phyloP scores from a whole-genome alignment of 2,888 invertebrate genomes.

The Ypsolopha scabrella region DNA sequence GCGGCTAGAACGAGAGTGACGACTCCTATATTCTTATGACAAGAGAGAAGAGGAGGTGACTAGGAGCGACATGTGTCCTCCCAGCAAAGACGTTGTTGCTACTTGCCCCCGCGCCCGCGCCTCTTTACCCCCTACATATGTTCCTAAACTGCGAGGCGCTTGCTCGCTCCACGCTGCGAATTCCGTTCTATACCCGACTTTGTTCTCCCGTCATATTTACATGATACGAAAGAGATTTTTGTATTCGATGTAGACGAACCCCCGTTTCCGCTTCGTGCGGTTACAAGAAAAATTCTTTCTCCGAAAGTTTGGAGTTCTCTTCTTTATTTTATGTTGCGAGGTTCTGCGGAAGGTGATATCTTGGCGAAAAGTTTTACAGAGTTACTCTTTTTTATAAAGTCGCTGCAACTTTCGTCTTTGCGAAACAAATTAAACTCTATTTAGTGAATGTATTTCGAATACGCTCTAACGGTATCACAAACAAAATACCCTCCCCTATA shows the following conservation, averaged over 20 bases:
- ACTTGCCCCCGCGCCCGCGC: constrained; percentile 15
- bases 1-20: constrained; percentile 5
- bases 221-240: constrained; percentile 45
- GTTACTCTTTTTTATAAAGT: neutral
- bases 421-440: neutral
- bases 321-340: neutral
- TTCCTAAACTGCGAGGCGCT: constrained; percentile 29
- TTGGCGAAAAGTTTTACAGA: neutral
- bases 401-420: neutral
- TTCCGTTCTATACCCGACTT: constrained; percentile 29
- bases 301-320: neutral
- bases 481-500: neutral
- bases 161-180: constrained; percentile 21
- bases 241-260: constrained; percentile 38
- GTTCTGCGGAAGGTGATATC: neutral
- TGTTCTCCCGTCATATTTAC: constrained; percentile 49
- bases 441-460: neutral
- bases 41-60: constrained; percentile 34
- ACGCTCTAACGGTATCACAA: neutral
- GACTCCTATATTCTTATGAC: constrained; percentile 37
- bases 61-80: constrained; percentile 48
- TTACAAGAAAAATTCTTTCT: constrained; percentile 19
- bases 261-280: constrained; percentile 24
- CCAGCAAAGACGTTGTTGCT: constrained; percentile 32
- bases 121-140: constrained; percentile 36